These are phyloP conservation scores for Scaptodrosophila lebanonensis DNA, from an alignment of 1,140 invertebrate genomes.

Conservation along the genomic window DNA sequence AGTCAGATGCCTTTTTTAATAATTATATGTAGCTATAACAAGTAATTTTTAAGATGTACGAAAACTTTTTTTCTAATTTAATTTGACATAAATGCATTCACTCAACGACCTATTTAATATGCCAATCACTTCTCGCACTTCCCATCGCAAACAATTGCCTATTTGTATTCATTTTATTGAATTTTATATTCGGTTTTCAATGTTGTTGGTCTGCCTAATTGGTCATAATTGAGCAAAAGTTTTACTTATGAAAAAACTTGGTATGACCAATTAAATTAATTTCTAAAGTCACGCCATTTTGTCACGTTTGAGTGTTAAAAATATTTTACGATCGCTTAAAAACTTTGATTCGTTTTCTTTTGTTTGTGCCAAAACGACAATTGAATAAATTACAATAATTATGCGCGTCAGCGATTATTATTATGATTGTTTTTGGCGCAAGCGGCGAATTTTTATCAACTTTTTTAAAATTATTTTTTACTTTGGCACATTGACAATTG, in stretches of 20 bases:
- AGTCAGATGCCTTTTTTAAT: too few species aligned
- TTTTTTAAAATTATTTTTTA: constrained; percentile 32
- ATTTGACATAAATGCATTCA: not conserved
- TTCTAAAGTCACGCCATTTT: constrained; percentile 16
- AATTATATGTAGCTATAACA: too few species aligned
- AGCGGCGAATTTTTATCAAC: too few species aligned
- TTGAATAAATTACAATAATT: constrained; percentile 70
- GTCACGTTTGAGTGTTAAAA: constrained; percentile 56
- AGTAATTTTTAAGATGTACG: too few species aligned
- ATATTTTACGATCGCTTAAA: constrained; percentile 59
- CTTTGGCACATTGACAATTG: constrained; percentile 50
- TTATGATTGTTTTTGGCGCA: constrained; percentile 32
- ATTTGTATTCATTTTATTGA: too few species aligned
- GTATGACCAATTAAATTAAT: constrained; percentile 38
- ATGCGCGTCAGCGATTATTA: constrained; percentile 63
- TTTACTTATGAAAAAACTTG: constrained; percentile 31
- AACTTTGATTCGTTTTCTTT: constrained; percentile 35
- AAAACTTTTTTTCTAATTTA: not conserved
- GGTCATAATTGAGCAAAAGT: constrained; percentile 58
- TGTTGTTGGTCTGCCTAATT: constrained; percentile 50
- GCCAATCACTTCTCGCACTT: constrained; percentile 28
- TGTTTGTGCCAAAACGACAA: constrained; percentile 17
- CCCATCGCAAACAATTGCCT: not conserved
- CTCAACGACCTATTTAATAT: constrained; percentile 27
- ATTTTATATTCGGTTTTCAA: constrained; percentile 6